phyloP scores from a whole-genome alignment of 2,113 vertebrate genomes.

The human region DNA sequence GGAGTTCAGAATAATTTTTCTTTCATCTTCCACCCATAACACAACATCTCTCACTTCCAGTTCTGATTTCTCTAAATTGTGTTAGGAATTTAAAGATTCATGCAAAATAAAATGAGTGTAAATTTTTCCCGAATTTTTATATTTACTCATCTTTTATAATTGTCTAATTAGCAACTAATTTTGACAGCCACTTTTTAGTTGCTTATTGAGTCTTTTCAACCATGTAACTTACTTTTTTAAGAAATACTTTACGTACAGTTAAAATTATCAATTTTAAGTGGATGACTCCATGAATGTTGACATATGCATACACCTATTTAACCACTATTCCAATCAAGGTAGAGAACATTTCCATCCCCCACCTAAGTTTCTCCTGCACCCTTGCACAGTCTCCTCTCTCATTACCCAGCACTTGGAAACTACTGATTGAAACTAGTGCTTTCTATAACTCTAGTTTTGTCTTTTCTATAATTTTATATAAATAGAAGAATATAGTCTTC shows the following conservation, averaged over 20 bases:
- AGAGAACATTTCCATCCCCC: not conserved
- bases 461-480: not conserved
- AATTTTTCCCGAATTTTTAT: not conserved
- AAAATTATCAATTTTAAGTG: not conserved
- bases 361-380: not conserved
- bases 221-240: not conserved
- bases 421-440: not conserved
- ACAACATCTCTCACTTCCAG: not conserved
- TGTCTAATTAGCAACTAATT: not conserved
- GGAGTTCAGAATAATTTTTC: not conserved
- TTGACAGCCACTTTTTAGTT: not conserved
- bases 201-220: not conserved
- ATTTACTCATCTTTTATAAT: not conserved
- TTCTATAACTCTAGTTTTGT: not conserved
- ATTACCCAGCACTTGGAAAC: not conserved
- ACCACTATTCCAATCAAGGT: not conserved
- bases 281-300: not conserved
- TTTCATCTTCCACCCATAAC: not conserved
- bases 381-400: not conserved
- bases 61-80: not conserved
- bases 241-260: not conserved
- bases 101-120: not conserved
- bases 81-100: not conserved
- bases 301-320: not conserved
- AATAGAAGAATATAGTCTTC: not conserved